Conservation (phyloP, 2,888 invertebrate genomes). For the Drosophila prostipennis region DNA sequence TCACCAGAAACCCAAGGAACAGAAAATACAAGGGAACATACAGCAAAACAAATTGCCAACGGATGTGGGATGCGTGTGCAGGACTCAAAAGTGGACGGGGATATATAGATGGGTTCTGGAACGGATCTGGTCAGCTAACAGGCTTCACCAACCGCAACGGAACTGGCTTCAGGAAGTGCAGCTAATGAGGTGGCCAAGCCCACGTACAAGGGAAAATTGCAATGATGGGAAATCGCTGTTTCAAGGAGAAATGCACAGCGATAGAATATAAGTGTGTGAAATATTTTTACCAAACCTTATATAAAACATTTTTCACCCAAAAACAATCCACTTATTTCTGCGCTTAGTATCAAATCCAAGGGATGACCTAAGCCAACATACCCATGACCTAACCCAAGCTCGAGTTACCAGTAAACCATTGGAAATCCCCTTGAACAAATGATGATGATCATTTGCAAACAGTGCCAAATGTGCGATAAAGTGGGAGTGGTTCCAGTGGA, state of each 20-base stretch:
- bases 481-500: constrained; percentile 1
- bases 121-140: constrained; percentile 44
- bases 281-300: background rate
- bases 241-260: background rate
- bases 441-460: constrained; percentile 43
- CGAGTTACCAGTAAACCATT: background rate
- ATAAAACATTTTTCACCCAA: background rate
- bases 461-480: constrained; percentile 30
- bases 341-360: background rate
- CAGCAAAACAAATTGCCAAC: constrained; percentile 31
- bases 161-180: constrained; percentile 48
- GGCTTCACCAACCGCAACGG: constrained; percentile 47
- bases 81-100: constrained; percentile 25
- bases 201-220: constrained; percentile 5
- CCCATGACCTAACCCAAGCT: constrained; percentile 28
- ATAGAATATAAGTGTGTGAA: background rate
- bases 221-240: background rate
- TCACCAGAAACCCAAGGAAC: constrained; percentile 6
- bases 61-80: constrained; percentile 49
- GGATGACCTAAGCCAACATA: constrained; percentile 41
- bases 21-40: constrained; percentile 9
- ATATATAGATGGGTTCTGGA: constrained; percentile 2
- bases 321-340: background rate
- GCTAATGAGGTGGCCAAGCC: constrained; percentile 45
- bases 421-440: constrained; percentile 26